These are phyloP conservation scores for Strigamia crassipes DNA, from an alignment of 2,888 invertebrate genomes.

Conservation along the genomic window DNA sequence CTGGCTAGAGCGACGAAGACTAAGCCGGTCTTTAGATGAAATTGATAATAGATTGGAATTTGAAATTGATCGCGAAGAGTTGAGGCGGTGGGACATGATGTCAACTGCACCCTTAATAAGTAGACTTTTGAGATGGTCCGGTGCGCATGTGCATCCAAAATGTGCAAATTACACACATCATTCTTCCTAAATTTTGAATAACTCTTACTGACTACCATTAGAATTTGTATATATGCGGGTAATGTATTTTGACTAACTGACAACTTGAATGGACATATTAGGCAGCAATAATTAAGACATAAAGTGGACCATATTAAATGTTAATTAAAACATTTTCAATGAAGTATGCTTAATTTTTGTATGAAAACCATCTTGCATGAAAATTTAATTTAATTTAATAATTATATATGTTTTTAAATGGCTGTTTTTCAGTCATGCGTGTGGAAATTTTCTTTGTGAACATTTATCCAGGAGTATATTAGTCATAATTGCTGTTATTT, in stretches of 20 bases:
- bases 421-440: no score
- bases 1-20: neutral
- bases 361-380: neutral
- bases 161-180: neutral
- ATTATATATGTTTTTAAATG: no score
- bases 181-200: neutral
- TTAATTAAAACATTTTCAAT: neutral
- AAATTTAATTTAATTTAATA: no score
- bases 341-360: neutral
- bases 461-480: no score
- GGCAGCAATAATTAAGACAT: no score
- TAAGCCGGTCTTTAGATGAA: slow-evolving; percentile 46
- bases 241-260: no score
- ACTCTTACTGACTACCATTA: no score
- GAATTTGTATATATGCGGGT: no score
- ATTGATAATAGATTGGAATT: slow-evolving; percentile 10
- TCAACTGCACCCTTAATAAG: slow-evolving; percentile 70
- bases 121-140: neutral
- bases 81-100: slow-evolving; percentile 86
- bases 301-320: no score
- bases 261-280: no score
- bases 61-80: slow-evolving; percentile 78
- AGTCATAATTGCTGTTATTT: no score
- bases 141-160: slow-evolving; percentile 7
- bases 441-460: no score